A percentile compares a stretch with the other conserved stretches of the same genome.
Evolutionary conservation across 2,113 vertebrate genomes (phyloP).

Genomic region (Misgurnus anguillicaudatus): DNA sequence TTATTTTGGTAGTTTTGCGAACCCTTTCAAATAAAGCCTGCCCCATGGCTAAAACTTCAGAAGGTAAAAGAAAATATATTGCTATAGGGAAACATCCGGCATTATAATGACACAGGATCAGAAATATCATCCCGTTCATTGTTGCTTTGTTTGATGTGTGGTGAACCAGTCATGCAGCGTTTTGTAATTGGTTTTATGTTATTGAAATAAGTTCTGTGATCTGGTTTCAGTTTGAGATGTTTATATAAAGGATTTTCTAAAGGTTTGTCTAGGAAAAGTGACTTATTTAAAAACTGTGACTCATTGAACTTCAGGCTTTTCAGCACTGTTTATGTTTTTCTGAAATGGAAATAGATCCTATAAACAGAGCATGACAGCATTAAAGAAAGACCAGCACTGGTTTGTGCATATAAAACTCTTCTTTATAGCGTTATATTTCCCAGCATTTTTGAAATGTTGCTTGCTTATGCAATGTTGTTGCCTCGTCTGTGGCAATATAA

Average conservation of each 20-base stretch:
- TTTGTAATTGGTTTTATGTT: conserved; percentile 6
- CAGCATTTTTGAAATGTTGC: too few relatives aligned
- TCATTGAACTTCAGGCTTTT: not conserved
- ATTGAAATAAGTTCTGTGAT: not conserved
- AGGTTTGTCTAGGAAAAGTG: not conserved
- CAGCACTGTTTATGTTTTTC: conserved; percentile 16
- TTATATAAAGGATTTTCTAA: conserved; percentile 11
- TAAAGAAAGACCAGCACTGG: not conserved
- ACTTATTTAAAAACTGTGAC: not conserved
- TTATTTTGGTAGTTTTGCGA: too few relatives aligned
- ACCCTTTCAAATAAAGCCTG: too few relatives aligned
- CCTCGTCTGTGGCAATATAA: too few relatives aligned
- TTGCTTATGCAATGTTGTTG: too few relatives aligned
- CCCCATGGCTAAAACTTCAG: not conserved
- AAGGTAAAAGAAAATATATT: not conserved
- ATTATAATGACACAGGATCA: not conserved
- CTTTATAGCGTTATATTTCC: not conserved
- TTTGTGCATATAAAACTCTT: not conserved
- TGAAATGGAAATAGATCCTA: too few relatives aligned
- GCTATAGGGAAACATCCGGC: not conserved
- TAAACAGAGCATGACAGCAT: conserved; percentile 19
- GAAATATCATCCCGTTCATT: not conserved
- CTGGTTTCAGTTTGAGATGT: not conserved
- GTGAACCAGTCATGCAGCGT: not conserved
- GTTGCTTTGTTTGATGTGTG: conserved; percentile 5